A percentile compares a stretch with the other conserved stretches of the same genome.
These are phyloP conservation scores for Cephus pygmeus DNA, from an alignment of 2,888 invertebrate genomes.

Conservation along the genomic window DNA sequence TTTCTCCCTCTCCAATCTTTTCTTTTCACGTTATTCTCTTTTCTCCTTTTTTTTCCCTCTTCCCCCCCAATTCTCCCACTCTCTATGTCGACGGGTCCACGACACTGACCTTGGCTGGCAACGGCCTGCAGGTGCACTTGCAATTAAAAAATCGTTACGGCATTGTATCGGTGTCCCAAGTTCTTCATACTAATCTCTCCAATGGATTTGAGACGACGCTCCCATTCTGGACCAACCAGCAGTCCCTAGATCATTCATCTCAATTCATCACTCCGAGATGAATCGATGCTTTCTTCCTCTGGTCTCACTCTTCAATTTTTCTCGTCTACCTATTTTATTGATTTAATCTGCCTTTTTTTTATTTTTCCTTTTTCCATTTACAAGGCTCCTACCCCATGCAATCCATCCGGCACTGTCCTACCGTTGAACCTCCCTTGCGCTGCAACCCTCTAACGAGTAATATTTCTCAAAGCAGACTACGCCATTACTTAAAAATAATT, in stretches of 20 bases:
- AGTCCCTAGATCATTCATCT: not conserved
- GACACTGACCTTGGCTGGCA: conserved; percentile 21
- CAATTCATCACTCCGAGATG: not conserved
- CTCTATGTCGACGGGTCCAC: conserved; percentile 12
- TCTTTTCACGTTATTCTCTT: not conserved
- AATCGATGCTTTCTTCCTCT: not conserved
- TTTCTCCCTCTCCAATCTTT: conserved; percentile 12
- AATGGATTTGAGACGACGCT: not conserved
- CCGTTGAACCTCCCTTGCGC: not conserved
- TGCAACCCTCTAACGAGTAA: not conserved
- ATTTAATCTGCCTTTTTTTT: not conserved
- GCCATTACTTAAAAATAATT: not conserved
- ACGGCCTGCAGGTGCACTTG: conserved; percentile 21
- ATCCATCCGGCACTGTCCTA: not conserved
- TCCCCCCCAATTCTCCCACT: not conserved
- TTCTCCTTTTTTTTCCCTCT: not conserved
- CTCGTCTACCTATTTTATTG: not conserved
- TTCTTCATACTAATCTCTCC: not conserved
- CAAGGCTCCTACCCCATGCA: not conserved
- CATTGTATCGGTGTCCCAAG: conserved; percentile 20
- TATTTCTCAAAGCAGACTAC: not conserved
- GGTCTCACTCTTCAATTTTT: not conserved
- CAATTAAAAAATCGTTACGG: conserved; percentile 24
- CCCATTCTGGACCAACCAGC: not conserved
- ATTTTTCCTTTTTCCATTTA: not conserved